phyloP scores from a whole-genome alignment of 2,888 invertebrate genomes.

The Chromoteleia sp. region DNA sequence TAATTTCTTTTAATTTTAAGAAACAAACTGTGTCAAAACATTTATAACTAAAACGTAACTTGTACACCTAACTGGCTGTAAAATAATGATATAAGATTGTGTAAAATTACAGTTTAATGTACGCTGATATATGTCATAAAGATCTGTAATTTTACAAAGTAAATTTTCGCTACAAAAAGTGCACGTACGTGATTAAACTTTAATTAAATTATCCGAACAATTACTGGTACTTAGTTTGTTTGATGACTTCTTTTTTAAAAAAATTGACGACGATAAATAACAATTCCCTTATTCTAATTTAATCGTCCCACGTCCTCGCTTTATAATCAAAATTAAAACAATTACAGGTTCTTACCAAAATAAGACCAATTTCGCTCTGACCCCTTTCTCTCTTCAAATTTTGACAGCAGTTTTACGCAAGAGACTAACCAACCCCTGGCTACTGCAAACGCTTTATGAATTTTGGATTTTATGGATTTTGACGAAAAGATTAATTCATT shows the following conservation, averaged over 20 bases:
- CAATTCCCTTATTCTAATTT: neutral
- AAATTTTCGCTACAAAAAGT: too few species aligned
- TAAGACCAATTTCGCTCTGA: neutral
- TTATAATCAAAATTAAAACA: conserved; percentile 12
- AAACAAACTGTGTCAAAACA: too few species aligned
- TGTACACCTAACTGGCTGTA: too few species aligned
- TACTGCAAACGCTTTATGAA: conserved; percentile 55
- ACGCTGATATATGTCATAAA: too few species aligned
- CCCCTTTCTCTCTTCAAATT: conserved; percentile 4
- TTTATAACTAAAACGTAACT: too few species aligned
- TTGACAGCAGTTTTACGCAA: conserved; percentile 30
- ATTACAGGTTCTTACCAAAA: conserved; percentile 7
- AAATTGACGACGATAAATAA: neutral
- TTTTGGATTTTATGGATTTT: too few species aligned
- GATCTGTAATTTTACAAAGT: too few species aligned
- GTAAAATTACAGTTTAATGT: too few species aligned
- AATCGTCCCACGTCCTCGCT: neutral
- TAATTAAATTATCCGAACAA: neutral
- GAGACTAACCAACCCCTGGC: conserved; percentile 53
- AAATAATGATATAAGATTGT: too few species aligned
- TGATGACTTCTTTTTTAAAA: neutral
- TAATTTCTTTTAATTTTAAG: too few species aligned
- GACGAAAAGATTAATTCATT: conserved; percentile 28
- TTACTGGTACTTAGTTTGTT: neutral
- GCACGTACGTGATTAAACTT: too few species aligned